phyloP scores from a whole-genome alignment of 2,888 invertebrate species.

The Chymomyza caudatula region DNA sequence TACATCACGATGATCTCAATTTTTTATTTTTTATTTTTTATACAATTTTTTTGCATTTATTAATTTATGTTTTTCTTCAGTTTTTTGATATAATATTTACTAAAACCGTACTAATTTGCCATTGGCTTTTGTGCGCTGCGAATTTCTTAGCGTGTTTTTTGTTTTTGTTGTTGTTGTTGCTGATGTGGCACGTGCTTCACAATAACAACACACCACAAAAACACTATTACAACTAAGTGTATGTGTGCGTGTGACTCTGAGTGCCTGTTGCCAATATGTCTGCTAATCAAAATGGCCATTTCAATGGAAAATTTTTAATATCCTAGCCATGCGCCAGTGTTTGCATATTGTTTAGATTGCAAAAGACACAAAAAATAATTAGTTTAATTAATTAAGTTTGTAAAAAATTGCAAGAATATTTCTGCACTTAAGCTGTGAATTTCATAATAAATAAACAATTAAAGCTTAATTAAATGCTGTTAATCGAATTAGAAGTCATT shows the following conservation, averaged over 20 bases:
- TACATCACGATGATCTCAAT: background rate
- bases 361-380: background rate
- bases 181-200: background rate
- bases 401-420: background rate
- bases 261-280: background rate
- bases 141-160: background rate
- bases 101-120: background rate
- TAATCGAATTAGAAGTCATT: slow-evolving; percentile 54
- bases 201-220: background rate
- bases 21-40: background rate
- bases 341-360: background rate
- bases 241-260: background rate
- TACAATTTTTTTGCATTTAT: background rate
- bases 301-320: background rate
- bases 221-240: background rate
- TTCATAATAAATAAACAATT: slow-evolving; percentile 37
- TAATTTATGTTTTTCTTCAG: background rate
- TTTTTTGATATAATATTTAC: slow-evolving; percentile 1
- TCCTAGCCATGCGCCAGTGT: background rate
- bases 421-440: slow-evolving; percentile 19
- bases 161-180: background rate
- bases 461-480: slow-evolving; percentile 35
- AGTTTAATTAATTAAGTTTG: slow-evolving; percentile 1
- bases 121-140: background rate
- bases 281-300: background rate